Percentiles rank a stretch among this genome's conserved stretches.
These are phyloP conservation scores for Synergus gifuensis DNA, from an alignment of 2,888 invertebrate genomes.

Conservation along the genomic window DNA sequence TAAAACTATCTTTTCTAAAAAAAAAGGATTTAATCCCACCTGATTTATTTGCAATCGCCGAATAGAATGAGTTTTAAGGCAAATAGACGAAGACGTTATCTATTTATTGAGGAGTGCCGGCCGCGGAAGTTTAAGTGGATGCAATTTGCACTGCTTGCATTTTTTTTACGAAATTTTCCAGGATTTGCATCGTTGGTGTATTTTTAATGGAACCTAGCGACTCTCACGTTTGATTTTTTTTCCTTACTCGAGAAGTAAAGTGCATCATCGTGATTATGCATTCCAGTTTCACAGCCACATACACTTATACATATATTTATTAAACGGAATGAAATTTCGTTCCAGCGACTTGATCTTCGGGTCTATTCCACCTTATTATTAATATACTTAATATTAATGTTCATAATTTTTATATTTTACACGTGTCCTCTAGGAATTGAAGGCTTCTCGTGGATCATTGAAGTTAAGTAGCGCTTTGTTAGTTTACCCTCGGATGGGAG, in stretches of 20 bases:
- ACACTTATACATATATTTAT: not conserved
- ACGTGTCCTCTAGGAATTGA: too few species aligned
- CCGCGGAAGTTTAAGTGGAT: slow-evolving; percentile 49
- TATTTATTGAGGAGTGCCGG: slow-evolving; percentile 49
- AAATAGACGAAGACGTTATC: slow-evolving; percentile 52
- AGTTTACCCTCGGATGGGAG: too few species aligned
- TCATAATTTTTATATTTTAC: too few species aligned
- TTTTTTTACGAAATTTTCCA: slow-evolving; percentile 50
- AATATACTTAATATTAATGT: not conserved
- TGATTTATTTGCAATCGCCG: not conserved
- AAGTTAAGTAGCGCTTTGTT: too few species aligned
- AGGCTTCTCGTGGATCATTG: too few species aligned
- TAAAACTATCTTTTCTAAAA: not conserved
- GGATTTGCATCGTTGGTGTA: slow-evolving; percentile 54
- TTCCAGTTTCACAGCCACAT: not conserved
- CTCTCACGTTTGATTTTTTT: slow-evolving; percentile 10
- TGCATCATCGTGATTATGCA: slow-evolving; percentile 38
- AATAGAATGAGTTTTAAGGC: slow-evolving; percentile 47
- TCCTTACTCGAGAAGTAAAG: slow-evolving; percentile 11
- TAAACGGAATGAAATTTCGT: slow-evolving; percentile 24
- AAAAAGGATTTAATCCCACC: slow-evolving; percentile 25
- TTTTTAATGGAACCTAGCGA: slow-evolving; percentile 52
- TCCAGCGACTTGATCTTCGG: slow-evolving; percentile 8
- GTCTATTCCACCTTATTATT: not conserved
- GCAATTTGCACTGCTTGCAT: slow-evolving; percentile 55